These are phyloP conservation scores for Malthinus seriepunctatus DNA, from an alignment of 2,888 invertebrate species.

Conservation along the genomic window DNA sequence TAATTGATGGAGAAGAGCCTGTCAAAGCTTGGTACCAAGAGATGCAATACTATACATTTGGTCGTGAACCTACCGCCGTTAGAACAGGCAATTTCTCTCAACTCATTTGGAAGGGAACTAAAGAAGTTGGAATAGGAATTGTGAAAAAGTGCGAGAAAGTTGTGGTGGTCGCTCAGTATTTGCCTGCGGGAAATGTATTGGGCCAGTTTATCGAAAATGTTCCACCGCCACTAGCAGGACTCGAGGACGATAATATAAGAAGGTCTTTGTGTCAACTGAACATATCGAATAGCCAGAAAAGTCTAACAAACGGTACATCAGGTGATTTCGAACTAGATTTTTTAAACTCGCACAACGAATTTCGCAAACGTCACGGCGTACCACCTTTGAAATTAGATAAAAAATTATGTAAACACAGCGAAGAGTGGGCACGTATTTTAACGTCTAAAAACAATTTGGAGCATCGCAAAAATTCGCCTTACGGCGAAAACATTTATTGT, in stretches of 20 bases:
- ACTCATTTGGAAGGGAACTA: slow-evolving; percentile 79
- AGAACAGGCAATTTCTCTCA: slow-evolving; percentile 75
- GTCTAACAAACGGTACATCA: slow-evolving; percentile 36
- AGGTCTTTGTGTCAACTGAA: slow-evolving; percentile 45
- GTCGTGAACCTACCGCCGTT: slow-evolving; percentile 66
- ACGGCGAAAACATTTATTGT: slow-evolving; percentile 84
- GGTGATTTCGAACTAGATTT: slow-evolving; percentile 70
- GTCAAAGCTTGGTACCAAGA: slow-evolving; percentile 79
- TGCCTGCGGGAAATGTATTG: slow-evolving; percentile 84
- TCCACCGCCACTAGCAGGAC: slow-evolving; percentile 59
- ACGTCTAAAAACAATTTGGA: slow-evolving; percentile 68
- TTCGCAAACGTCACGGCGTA: slow-evolving; percentile 70
- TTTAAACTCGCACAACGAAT: slow-evolving; percentile 75
- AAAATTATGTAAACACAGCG: slow-evolving; percentile 68
- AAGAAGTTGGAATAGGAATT: slow-evolving; percentile 75
- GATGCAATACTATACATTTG: slow-evolving; percentile 70
- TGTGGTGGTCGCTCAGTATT: slow-evolving; percentile 88
- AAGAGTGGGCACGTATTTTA: slow-evolving; percentile 73
- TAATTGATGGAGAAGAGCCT: slow-evolving; percentile 66
- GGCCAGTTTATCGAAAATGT: slow-evolving; percentile 76
- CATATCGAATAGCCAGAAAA: slow-evolving; percentile 34
- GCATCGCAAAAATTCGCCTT: slow-evolving; percentile 75
- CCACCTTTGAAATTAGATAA: slow-evolving; percentile 67
- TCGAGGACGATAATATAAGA: slow-evolving; percentile 43
- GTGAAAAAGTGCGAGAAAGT: slow-evolving; percentile 70